Percentiles rank a stretch among this genome's conserved stretches.
Conservation (phyloP, 2,113 vertebrate species). For the Proteles cristata region DNA sequence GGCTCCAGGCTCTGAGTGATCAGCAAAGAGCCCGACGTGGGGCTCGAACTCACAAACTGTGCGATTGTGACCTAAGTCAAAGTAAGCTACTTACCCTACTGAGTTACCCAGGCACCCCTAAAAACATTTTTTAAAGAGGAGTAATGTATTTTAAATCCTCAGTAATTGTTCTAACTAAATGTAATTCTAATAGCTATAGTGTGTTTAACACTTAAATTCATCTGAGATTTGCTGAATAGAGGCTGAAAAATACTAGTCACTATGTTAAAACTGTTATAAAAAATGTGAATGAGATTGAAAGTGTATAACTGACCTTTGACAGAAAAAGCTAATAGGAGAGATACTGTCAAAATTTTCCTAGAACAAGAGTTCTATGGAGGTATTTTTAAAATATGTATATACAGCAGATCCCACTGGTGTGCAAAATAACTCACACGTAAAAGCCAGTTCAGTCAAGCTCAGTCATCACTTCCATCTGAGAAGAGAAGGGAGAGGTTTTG, state of each 20-base stretch:
- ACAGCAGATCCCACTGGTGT: background rate
- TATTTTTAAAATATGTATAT: background rate
- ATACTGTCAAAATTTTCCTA: background rate
- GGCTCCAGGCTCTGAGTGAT: too few species aligned
- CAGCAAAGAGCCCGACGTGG: too few species aligned
- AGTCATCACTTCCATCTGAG: background rate
- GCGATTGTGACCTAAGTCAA: too few species aligned
- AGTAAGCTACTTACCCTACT: too few species aligned
- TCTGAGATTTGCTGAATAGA: background rate
- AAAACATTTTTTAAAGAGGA: background rate
- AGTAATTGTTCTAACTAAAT: background rate
- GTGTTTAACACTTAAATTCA: background rate
- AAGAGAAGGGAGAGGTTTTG: background rate
- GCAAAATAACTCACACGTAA: background rate
- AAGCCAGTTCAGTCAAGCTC: conserved; percentile 20
- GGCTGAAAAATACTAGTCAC: background rate
- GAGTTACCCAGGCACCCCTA: background rate
- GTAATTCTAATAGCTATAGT: background rate
- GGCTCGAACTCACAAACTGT: too few species aligned
- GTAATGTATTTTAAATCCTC: background rate
- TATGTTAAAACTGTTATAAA: background rate
- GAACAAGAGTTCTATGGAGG: background rate
- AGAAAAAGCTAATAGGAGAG: background rate
- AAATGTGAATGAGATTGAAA: background rate
- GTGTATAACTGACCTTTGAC: background rate